phyloP scores from a whole-genome alignment of 2,797 vertebrate species.

The Crax fasciolata region DNA sequence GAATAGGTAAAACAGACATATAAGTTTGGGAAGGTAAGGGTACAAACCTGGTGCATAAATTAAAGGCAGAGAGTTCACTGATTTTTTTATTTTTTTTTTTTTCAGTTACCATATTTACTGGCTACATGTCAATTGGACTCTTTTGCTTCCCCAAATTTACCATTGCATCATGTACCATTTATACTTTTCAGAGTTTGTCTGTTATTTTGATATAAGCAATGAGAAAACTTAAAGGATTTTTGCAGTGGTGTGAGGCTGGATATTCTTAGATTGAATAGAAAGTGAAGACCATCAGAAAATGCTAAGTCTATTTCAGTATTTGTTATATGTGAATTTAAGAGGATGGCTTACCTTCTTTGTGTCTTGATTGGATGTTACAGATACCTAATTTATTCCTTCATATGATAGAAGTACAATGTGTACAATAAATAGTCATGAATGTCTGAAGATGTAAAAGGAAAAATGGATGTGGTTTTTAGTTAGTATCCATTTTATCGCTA shows the following conservation, averaged over 20 bases:
- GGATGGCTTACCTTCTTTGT: background rate
- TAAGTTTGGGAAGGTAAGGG: background rate
- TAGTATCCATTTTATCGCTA: background rate
- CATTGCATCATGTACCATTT: background rate
- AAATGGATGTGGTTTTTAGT: background rate
- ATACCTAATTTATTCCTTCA: background rate
- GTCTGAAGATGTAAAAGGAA: background rate
- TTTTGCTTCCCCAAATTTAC: background rate
- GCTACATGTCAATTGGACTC: background rate
- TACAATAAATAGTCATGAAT: background rate
- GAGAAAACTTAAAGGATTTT: background rate
- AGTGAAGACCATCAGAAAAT: background rate
- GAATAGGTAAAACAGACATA: slow-evolving; percentile 6
- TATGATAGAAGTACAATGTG: background rate
- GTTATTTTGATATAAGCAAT: background rate
- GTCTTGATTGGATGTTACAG: background rate
- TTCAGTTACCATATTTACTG: background rate
- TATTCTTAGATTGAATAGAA: background rate
- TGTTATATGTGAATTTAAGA: background rate
- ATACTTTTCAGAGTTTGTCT: background rate
- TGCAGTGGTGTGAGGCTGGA: background rate
- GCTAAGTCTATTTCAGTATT: background rate
- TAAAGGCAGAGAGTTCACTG: background rate
- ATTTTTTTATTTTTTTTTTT: background rate
- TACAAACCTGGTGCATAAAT: slow-evolving; percentile 2